Percentiles rank a stretch among this genome's conserved stretches.
Conservation (phyloP, 1,140 invertebrate species). For the Berghia stephanieae region DNA sequence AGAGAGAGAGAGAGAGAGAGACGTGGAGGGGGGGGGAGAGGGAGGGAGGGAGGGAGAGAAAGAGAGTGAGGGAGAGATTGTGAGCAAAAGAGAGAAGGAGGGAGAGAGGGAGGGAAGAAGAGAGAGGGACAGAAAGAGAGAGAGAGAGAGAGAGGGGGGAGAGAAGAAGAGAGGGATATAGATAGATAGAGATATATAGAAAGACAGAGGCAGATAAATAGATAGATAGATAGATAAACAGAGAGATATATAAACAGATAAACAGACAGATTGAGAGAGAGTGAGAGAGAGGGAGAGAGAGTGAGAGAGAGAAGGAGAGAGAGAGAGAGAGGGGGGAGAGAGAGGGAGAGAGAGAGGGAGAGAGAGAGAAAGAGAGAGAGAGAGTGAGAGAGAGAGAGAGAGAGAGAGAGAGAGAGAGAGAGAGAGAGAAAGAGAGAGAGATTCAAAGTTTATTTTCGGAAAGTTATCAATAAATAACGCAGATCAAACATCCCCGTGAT, state of each 20-base stretch:
- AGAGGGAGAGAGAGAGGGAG: not conserved
- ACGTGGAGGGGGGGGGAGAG: too few species aligned
- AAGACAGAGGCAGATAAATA: not conserved
- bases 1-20: slow-evolving; percentile 1
- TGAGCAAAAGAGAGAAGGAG: too few species aligned
- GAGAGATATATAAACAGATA: not conserved
- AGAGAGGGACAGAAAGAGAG: not conserved
- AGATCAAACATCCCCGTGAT: too few species aligned
- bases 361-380: slow-evolving; percentile 13
- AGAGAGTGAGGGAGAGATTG: too few species aligned
- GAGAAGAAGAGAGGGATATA: not conserved
- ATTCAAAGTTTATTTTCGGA: too few species aligned
- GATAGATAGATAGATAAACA: not conserved
- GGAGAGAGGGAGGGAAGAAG: not conserved
- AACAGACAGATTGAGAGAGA: not conserved
- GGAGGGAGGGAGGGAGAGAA: not conserved
- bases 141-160: slow-evolving; percentile 10
- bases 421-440: not conserved
- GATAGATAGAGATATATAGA: slow-evolving; percentile 19
- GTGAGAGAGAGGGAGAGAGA: slow-evolving; percentile 20
- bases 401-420: not conserved
- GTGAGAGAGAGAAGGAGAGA: not conserved
- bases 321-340: not conserved
- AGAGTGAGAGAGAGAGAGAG: slow-evolving; percentile 16
- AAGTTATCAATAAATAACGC: too few species aligned